These are phyloP conservation scores for Mystacides longicornis DNA, from an alignment of 2,888 invertebrate genomes.

Conservation along the genomic window DNA sequence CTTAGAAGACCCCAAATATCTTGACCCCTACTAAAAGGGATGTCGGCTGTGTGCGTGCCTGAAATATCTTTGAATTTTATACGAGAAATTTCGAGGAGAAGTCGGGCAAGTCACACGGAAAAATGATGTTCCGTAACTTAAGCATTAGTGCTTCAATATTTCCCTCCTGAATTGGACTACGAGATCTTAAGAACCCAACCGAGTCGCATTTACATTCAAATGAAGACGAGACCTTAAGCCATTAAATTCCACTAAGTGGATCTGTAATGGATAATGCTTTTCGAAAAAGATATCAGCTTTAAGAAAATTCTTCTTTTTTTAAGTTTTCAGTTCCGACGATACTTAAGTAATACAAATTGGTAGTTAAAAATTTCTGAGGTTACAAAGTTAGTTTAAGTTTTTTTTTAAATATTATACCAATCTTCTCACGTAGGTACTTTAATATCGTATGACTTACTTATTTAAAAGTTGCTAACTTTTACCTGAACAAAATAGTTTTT, in stretches of 20 bases:
- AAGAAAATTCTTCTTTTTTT: background rate
- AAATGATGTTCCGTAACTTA: constrained; percentile 3
- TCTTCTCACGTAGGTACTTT: too few species aligned
- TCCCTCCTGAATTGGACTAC: background rate
- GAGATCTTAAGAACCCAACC: background rate
- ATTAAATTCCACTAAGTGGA: constrained; percentile 1
- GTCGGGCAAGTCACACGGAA: background rate
- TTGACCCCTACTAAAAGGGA: background rate
- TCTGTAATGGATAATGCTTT: background rate
- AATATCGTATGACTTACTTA: too few species aligned
- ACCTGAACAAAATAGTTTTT: too few species aligned
- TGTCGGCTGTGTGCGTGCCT: background rate
- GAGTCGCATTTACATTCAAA: constrained; percentile 7
- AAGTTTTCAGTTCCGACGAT: background rate
- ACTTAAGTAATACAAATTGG: background rate
- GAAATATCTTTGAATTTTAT: constrained; percentile 1
- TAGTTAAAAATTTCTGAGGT: too few species aligned
- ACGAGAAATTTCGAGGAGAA: background rate
- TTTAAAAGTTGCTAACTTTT: too few species aligned
- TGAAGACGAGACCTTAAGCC: background rate
- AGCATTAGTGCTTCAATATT: constrained; percentile 2
- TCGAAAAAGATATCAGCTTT: background rate
- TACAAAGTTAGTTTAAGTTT: too few species aligned
- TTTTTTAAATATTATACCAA: too few species aligned
- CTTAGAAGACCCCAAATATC: background rate